These are phyloP conservation scores for Sthenelais limicola DNA, from an alignment of 2,888 invertebrate genomes.

Conservation along the genomic window DNA sequence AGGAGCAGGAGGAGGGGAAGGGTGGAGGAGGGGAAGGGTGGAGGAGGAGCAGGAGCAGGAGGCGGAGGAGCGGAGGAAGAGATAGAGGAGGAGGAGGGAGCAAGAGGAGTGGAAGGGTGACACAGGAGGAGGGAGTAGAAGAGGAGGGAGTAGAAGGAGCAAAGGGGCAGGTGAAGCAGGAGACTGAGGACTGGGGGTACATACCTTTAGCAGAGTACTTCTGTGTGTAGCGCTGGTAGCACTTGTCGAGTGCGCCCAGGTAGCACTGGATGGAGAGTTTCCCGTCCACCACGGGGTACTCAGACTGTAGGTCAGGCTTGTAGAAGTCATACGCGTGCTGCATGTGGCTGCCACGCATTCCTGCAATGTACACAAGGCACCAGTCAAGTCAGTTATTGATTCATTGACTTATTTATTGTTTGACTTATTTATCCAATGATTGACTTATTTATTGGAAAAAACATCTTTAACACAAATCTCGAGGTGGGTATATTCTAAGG, in stretches of 20 bases:
- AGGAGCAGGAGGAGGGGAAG: too few species aligned
- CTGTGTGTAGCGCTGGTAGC: conserved; percentile 85
- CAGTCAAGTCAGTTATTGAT: background rate
- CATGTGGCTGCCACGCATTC: conserved; percentile 90
- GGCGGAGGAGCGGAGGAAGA: too few species aligned
- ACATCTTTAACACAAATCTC: too few species aligned
- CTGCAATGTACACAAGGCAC: conserved; percentile 70
- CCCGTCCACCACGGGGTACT: conserved; percentile 97
- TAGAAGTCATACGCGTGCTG: conserved; percentile 98
- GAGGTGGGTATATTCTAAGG: too few species aligned
- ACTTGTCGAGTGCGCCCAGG: conserved; percentile 91
- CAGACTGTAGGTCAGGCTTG: conserved; percentile 93
- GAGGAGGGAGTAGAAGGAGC: background rate
- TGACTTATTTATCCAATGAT: too few species aligned
- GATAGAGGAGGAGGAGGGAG: conserved; percentile 2
- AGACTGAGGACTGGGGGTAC: conserved; percentile 48
- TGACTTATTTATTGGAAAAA: too few species aligned
- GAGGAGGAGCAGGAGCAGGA: too few species aligned
- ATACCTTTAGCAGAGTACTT: conserved; percentile 59
- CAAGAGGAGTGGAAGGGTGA: background rate
- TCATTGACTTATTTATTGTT: too few species aligned
- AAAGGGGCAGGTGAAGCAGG: background rate
- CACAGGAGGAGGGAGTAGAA: background rate
- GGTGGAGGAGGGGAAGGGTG: too few species aligned
- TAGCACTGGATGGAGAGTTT: conserved; percentile 95